Percentiles rank a stretch among this genome's conserved stretches.
Conservation (phyloP, 64 coral and sea anemone genomes). For the Stichodactyla helianthus region DNA sequence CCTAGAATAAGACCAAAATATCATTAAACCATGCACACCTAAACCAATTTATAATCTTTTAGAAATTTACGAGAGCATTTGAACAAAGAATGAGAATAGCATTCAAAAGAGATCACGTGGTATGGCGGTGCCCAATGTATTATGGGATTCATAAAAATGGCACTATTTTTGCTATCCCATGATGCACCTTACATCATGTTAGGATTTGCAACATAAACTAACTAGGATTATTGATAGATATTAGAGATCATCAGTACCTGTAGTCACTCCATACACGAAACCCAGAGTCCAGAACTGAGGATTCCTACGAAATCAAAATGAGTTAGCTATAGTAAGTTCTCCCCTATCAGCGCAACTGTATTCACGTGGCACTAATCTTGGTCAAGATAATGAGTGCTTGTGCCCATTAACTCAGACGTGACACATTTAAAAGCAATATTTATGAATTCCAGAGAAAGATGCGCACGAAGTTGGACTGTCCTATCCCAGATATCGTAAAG, state of each 20-base stretch:
- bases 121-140: background rate
- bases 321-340: background rate
- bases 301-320: conserved; percentile 42
- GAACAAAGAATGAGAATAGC: too few relatives aligned
- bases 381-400: too few relatives aligned
- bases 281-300: conserved; percentile 91
- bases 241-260: conserved; percentile 37
- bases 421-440: background rate
- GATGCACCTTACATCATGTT: background rate
- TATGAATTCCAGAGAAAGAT: background rate
- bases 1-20: conserved; percentile 36
- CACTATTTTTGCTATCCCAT: background rate
- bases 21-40: background rate
- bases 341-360: too few relatives aligned
- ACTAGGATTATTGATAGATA: background rate
- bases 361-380: too few relatives aligned
- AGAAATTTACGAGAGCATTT: too few relatives aligned
- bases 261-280: conserved; percentile 86
- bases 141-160: background rate
- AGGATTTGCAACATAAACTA: too few relatives aligned
- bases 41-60: background rate
- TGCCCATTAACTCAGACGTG: too few relatives aligned
- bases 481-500: background rate
- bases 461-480: background rate
- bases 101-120: too few relatives aligned